Evolutionary conservation across 92 coral and sea anemone species (phyloP).

Genomic region (Porites divaricata): DNA sequence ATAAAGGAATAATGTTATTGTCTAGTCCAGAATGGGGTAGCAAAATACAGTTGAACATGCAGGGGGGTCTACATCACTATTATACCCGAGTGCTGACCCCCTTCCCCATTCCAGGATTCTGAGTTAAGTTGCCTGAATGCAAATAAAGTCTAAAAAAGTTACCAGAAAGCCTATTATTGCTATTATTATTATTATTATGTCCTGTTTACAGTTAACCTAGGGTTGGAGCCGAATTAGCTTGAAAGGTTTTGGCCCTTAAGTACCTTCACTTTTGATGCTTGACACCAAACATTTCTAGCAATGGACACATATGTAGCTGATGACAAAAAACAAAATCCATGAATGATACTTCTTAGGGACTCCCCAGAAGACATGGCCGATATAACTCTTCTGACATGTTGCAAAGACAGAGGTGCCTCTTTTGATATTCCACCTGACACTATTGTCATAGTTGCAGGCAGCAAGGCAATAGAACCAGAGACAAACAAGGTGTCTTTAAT

Average conservation of each 20-base stretch:
- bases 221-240: too few species aligned
- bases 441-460: constrained; percentile 81
- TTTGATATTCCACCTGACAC: constrained; percentile 68
- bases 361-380: constrained; percentile 66
- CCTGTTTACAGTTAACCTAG: too few species aligned
- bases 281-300: constrained; percentile 71
- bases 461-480: constrained; percentile 87
- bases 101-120: too few species aligned
- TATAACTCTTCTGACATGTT: constrained; percentile 79
- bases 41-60: too few species aligned
- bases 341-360: constrained; percentile 67
- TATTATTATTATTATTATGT: too few species aligned
- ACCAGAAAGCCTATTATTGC: too few species aligned
- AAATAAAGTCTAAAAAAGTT: too few species aligned
- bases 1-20: too few species aligned
- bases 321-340: constrained; percentile 85
- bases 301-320: constrained; percentile 50
- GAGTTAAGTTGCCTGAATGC: too few species aligned
- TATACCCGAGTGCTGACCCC: too few species aligned
- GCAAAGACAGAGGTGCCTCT: constrained; percentile 79
- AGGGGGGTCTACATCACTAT: too few species aligned
- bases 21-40: too few species aligned
- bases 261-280: constrained; percentile 55
- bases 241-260: neutral
- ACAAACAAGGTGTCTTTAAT: constrained; percentile 59